Percentiles rank a stretch among this genome's conserved stretches.
Conservation (phyloP, 1,140 invertebrate species). For the Schlechtendalia chinensis region DNA sequence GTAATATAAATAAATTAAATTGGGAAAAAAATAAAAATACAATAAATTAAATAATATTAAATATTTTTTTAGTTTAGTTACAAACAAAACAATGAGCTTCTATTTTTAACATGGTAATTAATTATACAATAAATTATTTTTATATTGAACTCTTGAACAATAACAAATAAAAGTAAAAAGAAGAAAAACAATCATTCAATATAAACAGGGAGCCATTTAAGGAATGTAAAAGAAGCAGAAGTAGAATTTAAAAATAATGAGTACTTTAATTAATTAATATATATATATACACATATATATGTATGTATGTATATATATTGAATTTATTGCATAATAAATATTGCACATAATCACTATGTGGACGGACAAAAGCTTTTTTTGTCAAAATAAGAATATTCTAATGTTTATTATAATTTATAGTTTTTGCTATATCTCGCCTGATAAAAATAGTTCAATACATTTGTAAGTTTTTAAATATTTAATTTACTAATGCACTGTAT, state of each 20-base stretch:
- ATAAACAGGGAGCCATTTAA: not conserved
- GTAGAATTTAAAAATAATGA: slow-evolving; percentile 19
- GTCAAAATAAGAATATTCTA: slow-evolving; percentile 39
- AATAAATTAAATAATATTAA: slow-evolving; percentile 36
- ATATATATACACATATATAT: not conserved
- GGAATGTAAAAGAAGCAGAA: slow-evolving; percentile 47
- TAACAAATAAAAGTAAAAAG: slow-evolving; percentile 26
- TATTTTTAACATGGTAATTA: slow-evolving; percentile 43
- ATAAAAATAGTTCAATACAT: slow-evolving; percentile 21
- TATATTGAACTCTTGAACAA: not conserved
- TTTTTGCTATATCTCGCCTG: not conserved
- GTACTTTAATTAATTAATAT: not conserved
- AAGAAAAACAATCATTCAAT: not conserved
- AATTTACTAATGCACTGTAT: slow-evolving; percentile 36
- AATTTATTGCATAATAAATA: slow-evolving; percentile 44
- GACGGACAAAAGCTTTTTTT: slow-evolving; percentile 42
- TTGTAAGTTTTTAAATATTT: slow-evolving; percentile 16
- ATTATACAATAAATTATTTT: slow-evolving; percentile 10
- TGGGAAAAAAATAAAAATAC: slow-evolving; percentile 15
- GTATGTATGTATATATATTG: not conserved
- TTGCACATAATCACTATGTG: slow-evolving; percentile 46
- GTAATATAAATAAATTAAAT: slow-evolving; percentile 32
- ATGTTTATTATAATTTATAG: slow-evolving; percentile 13
- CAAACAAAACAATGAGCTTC: slow-evolving; percentile 48
- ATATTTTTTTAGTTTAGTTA: slow-evolving; percentile 7